phyloP scores from a whole-genome alignment of 1,140 invertebrate genomes.

The Saccostrea glomerata region DNA sequence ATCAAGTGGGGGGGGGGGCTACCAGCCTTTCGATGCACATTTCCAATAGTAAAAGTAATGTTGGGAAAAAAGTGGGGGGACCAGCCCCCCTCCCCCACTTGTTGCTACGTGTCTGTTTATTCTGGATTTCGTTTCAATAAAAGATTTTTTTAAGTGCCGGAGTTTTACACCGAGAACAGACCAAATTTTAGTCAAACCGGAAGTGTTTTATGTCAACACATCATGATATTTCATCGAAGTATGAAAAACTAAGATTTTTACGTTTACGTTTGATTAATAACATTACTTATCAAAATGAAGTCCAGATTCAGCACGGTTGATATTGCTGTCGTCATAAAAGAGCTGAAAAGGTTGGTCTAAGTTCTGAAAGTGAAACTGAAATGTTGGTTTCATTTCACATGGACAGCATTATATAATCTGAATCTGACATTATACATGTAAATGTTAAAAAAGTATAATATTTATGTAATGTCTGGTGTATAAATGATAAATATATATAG shows the following conservation, averaged over 20 bases:
- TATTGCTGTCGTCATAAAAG: conserved; percentile 90
- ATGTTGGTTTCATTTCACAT: conserved; percentile 1
- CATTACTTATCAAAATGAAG: conserved; percentile 85
- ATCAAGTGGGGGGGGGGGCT: too few relatives aligned
- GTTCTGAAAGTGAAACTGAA: not conserved
- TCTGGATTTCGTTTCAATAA: too few relatives aligned
- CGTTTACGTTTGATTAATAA: not conserved
- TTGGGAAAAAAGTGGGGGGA: too few relatives aligned
- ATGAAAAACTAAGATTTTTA: not conserved
- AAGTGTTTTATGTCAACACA: not conserved
- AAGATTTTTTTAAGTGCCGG: not conserved
- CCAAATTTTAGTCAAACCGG: conserved; percentile 21
- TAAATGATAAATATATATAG: too few relatives aligned
- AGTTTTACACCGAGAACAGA: not conserved
- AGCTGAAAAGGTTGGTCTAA: conserved; percentile 87
- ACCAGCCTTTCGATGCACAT: too few relatives aligned
- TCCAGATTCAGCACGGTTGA: conserved; percentile 94
- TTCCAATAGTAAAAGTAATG: too few relatives aligned
- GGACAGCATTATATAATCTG: too few relatives aligned
- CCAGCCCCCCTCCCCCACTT: too few relatives aligned
- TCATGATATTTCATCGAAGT: conserved; percentile 6
- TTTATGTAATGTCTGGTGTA: too few relatives aligned
- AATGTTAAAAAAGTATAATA: too few relatives aligned
- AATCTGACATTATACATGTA: too few relatives aligned
- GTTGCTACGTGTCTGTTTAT: too few relatives aligned